Percentiles rank a stretch among this genome's conserved stretches.
Conservation (phyloP, 2,888 invertebrate genomes). For the Ophioninae sp. region DNA sequence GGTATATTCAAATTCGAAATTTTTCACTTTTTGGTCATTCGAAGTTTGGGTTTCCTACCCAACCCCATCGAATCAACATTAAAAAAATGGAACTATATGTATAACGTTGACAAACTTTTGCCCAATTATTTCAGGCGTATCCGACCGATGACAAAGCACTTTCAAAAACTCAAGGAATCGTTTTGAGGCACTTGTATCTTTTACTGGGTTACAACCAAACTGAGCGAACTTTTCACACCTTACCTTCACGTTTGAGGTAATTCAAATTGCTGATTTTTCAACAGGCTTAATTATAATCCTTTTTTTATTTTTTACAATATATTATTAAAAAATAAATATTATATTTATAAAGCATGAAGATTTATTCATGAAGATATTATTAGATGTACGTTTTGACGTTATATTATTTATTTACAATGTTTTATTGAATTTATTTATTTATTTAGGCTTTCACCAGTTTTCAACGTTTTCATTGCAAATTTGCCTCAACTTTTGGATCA, state of each 20-base stretch:
- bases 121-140: slow-evolving; percentile 84
- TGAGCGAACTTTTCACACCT: slow-evolving; percentile 95
- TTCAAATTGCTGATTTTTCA: not conserved
- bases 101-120: not conserved
- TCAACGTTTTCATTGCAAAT: slow-evolving; percentile 97
- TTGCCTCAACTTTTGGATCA: slow-evolving; percentile 97
- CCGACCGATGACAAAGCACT: slow-evolving; percentile 93
- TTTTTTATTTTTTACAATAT: not conserved
- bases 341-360: not conserved
- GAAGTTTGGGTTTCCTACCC: too few species aligned
- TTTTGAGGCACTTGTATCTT: slow-evolving; percentile 94
- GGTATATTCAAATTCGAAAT: too few species aligned
- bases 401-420: not conserved
- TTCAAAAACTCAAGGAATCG: slow-evolving; percentile 91
- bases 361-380: not conserved
- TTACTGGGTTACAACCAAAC: slow-evolving; percentile 95
- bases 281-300: not conserved
- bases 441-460: slow-evolving; percentile 92
- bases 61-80: too few species aligned
- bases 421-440: not conserved
- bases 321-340: not conserved
- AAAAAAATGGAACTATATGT: not conserved
- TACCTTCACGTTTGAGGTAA: slow-evolving; percentile 92
- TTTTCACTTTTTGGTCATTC: too few species aligned
- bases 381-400: not conserved